phyloP scores from a whole-genome alignment of 2,113 vertebrate genomes.

The Phyllostomus hastatus region DNA sequence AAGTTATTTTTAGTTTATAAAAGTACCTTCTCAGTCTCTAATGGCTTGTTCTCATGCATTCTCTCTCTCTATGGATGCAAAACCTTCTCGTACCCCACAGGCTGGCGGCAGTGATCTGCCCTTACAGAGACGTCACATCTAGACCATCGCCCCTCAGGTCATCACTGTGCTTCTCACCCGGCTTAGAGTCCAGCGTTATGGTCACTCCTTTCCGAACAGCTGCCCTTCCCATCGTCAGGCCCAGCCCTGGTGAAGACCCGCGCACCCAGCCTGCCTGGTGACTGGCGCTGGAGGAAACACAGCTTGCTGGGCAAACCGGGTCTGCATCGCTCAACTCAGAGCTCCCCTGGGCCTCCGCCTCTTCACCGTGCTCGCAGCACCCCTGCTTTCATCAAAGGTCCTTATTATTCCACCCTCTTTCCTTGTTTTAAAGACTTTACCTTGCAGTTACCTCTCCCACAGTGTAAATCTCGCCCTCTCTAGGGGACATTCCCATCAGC shows the following conservation, averaged over 20 bases:
- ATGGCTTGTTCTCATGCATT: neutral
- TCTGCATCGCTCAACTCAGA: neutral
- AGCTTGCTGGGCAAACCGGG: rapidly evolving
- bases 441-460: neutral
- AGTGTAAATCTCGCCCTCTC: neutral
- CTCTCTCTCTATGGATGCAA: neutral
- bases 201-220: neutral
- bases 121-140: neutral
- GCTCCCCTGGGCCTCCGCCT: too few relatives aligned
- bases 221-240: neutral
- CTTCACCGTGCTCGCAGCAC: too few relatives aligned
- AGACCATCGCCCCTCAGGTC: neutral
- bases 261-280: rapidly evolving
- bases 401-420: neutral
- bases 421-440: neutral
- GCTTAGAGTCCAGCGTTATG: neutral
- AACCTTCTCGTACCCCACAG: neutral
- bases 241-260: neutral
- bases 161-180: neutral
- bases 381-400: neutral
- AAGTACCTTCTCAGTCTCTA: neutral
- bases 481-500: neutral
- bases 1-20: constrained; percentile 3
- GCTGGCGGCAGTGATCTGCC: neutral
- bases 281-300: neutral